A percentile compares a stretch with the other conserved stretches of the same genome.
phyloP scores from a whole-genome alignment of 2,888 invertebrate genomes.

The Lasiommata megera region DNA sequence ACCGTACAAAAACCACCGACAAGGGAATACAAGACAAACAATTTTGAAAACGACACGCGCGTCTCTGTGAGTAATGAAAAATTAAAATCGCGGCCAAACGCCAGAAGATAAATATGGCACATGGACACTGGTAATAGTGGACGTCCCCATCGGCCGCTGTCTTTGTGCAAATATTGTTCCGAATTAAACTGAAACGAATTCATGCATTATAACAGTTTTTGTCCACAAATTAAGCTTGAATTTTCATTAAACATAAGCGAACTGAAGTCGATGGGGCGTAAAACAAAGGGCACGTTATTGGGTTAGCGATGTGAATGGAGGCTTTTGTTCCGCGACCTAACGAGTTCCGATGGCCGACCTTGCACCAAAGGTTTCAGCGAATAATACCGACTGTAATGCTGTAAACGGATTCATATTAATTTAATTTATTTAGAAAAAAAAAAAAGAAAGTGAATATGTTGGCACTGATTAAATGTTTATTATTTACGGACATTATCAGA shows the following conservation, averaged over 20 bases:
- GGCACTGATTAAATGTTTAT: too few species aligned
- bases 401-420: background rate
- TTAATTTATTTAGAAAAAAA: background rate
- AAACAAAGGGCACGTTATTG: conserved; percentile 49
- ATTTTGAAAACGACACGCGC: too few species aligned
- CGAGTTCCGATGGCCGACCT: conserved; percentile 34
- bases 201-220: background rate
- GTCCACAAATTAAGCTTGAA: conserved; percentile 5
- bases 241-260: conserved; percentile 14
- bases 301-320: conserved; percentile 38
- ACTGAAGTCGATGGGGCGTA: conserved; percentile 43
- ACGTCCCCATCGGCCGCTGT: too few species aligned
- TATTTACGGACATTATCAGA: too few species aligned
- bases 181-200: background rate
- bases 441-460: too few species aligned
- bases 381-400: conserved; percentile 3
- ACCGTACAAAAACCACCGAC: too few species aligned
- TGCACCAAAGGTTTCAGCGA: conserved; percentile 9
- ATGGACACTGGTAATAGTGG: too few species aligned
- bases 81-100: background rate
- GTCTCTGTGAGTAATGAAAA: too few species aligned
- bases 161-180: background rate
- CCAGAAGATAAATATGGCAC: too few species aligned
- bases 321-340: conserved; percentile 42
- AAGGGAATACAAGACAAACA: too few species aligned